Percentiles rank a stretch among this genome's conserved stretches.
These are phyloP conservation scores for Acromyrmex echinatior DNA, from an alignment of 1,140 invertebrate species.

Conservation along the genomic window DNA sequence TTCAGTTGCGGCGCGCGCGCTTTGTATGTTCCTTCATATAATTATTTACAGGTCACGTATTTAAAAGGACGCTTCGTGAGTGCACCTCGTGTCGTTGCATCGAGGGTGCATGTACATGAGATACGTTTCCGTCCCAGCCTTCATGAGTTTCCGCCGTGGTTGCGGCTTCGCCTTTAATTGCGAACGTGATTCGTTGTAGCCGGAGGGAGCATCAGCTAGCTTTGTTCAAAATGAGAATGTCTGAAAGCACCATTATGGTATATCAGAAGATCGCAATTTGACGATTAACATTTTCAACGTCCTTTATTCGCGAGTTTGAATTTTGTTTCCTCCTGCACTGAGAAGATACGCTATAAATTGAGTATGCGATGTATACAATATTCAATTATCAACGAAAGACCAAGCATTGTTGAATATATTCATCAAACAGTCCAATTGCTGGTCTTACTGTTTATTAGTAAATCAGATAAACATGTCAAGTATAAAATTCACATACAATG, in stretches of 20 bases:
- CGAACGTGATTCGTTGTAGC: slow-evolving; percentile 78
- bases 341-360: slow-evolving; percentile 3
- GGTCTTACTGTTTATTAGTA: background rate
- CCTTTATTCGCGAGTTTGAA: background rate
- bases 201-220: slow-evolving; percentile 50
- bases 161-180: slow-evolving; percentile 78
- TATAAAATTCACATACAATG: background rate
- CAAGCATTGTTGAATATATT: background rate
- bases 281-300: slow-evolving; percentile 33
- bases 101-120: slow-evolving; percentile 70
- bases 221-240: slow-evolving; percentile 69
- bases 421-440: background rate
- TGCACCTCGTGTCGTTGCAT: slow-evolving; percentile 63
- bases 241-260: slow-evolving; percentile 46
- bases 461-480: background rate
- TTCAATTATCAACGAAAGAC: slow-evolving; percentile 7
- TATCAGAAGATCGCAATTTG: slow-evolving; percentile 27
- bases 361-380: background rate
- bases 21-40: slow-evolving; percentile 75
- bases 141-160: slow-evolving; percentile 72
- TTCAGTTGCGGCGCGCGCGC: slow-evolving; percentile 67
- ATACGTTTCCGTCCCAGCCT: slow-evolving; percentile 72
- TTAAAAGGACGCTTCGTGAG: slow-evolving; percentile 76
- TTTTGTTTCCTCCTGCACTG: background rate
- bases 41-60: slow-evolving; percentile 82